These are phyloP conservation scores for Micronycteris hirsuta DNA, from an alignment of 2,113 vertebrate genomes.

Conservation along the genomic window DNA sequence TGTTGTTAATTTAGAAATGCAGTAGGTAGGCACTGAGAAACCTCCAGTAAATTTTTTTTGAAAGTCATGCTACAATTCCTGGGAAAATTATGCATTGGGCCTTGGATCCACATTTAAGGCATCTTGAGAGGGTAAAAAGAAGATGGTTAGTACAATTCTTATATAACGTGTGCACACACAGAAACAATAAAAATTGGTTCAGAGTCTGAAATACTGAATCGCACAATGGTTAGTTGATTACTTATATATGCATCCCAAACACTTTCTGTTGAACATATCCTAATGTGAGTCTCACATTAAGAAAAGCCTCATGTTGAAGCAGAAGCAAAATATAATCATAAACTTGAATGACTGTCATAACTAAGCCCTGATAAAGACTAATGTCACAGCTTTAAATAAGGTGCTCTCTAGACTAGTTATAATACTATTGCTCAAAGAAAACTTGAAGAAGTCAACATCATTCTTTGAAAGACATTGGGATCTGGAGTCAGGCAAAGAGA, in stretches of 20 bases:
- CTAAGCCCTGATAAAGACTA: neutral
- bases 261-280: neutral
- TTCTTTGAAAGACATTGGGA: neutral
- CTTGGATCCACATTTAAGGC: neutral
- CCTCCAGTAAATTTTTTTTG: constrained; percentile 41
- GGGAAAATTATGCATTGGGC: neutral
- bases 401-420: neutral
- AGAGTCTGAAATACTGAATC: neutral
- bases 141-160: neutral
- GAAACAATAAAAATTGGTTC: neutral
- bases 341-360: neutral
- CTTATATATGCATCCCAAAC: neutral
- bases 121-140: neutral
- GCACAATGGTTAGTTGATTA: neutral
- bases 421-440: neutral
- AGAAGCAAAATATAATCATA: neutral
- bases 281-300: neutral
- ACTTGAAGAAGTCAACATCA: neutral
- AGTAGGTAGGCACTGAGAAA: constrained; percentile 62
- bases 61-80: constrained; percentile 33
- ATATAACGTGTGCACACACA: neutral
- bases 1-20: constrained; percentile 75
- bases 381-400: neutral
- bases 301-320: neutral
- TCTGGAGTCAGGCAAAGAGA: neutral